These are phyloP conservation scores for Atractosteus spatula DNA, from an alignment of 2,113 vertebrate genomes.

Conservation along the genomic window DNA sequence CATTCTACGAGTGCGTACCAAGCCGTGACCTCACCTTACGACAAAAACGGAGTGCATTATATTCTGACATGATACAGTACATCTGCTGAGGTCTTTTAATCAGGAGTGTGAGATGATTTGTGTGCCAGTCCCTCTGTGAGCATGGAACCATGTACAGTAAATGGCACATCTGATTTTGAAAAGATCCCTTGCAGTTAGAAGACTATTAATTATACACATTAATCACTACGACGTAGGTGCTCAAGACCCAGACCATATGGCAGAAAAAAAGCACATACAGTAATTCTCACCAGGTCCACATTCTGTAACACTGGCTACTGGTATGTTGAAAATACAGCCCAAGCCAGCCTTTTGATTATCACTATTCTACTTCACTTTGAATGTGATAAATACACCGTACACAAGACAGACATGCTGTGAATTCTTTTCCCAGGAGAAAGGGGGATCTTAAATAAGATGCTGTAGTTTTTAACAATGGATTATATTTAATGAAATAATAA, in stretches of 20 bases:
- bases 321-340: not conserved
- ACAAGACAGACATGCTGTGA: not conserved
- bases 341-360: not conserved
- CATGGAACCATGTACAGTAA: slow-evolving; percentile 33
- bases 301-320: not conserved
- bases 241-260: slow-evolving; percentile 10
- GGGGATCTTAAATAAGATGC: not conserved
- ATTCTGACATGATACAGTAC: slow-evolving; percentile 65
- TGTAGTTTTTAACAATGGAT: not conserved
- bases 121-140: slow-evolving; percentile 52
- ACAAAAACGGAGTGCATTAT: slow-evolving; percentile 55
- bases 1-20: slow-evolving; percentile 53
- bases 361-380: not conserved
- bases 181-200: slow-evolving; percentile 11
- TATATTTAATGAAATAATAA: not conserved
- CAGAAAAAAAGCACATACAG: not conserved
- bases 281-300: not conserved
- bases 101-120: slow-evolving; percentile 55
- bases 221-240: slow-evolving; percentile 8
- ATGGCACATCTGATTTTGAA: not conserved
- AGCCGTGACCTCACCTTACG: slow-evolving; percentile 57
- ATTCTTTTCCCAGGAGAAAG: not conserved
- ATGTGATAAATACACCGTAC: slow-evolving; percentile 4
- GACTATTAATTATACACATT: slow-evolving; percentile 19
- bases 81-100: slow-evolving; percentile 59